phyloP scores from a whole-genome alignment of 2,113 vertebrate species.

The Corydoras maculifer region DNA sequence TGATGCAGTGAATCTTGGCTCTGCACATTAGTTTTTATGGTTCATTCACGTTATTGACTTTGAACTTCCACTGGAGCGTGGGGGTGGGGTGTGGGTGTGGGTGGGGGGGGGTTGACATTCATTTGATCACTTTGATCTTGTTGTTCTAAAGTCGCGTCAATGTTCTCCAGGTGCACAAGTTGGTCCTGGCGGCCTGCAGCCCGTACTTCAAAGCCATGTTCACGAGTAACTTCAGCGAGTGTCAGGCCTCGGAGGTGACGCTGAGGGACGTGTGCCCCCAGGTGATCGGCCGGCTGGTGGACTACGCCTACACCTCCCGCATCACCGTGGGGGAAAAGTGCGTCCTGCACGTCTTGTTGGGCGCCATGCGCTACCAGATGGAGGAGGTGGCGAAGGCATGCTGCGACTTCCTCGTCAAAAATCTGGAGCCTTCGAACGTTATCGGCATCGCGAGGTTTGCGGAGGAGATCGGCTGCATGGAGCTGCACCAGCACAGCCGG shows the following conservation, averaged over 20 bases:
- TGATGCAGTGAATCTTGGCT: too few species aligned
- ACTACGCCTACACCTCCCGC: constrained; percentile 73
- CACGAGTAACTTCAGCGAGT: constrained; percentile 72
- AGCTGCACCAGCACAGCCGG: constrained; percentile 60
- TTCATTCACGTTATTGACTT: too few species aligned
- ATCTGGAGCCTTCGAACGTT: constrained; percentile 70
- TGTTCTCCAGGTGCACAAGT: constrained; percentile 62
- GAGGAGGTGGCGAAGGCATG: constrained; percentile 72
- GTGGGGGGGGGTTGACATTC: too few species aligned
- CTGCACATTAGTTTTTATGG: too few species aligned
- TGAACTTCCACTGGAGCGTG: too few species aligned
- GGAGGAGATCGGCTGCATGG: constrained; percentile 67
- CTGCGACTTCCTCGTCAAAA: constrained; percentile 71
- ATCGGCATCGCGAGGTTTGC: constrained; percentile 74
- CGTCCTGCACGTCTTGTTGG: constrained; percentile 70
- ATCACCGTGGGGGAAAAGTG: constrained; percentile 73
- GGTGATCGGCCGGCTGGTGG: constrained; percentile 70
- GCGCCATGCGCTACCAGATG: constrained; percentile 74
- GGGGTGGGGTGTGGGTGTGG: too few species aligned
- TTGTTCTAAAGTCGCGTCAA: constrained; percentile 3
- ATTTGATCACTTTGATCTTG: not conserved
- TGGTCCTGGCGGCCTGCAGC: constrained; percentile 75
- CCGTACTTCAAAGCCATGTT: constrained; percentile 79
- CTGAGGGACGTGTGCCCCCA: constrained; percentile 68
- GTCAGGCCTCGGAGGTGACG: constrained; percentile 65